Percentiles rank a stretch among this genome's conserved stretches.
Conservation (phyloP, 2,113 vertebrate genomes). For the Ophthalmolycus amberensis region DNA sequence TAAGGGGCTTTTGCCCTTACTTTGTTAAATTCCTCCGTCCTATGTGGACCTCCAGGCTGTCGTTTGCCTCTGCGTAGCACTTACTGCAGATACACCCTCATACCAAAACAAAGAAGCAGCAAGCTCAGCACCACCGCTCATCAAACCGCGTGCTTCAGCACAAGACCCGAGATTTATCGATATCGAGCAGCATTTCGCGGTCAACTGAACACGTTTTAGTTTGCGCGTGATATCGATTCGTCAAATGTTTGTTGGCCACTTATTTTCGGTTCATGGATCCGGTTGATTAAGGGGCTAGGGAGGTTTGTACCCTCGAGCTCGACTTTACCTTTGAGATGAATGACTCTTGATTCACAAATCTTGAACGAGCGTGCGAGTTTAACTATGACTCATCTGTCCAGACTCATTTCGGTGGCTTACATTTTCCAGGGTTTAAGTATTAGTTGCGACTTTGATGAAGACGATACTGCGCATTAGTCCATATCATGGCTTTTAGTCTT, state of each 20-base stretch:
- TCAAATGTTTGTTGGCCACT: conserved; percentile 46
- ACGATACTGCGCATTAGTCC: conserved; percentile 28
- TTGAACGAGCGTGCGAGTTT: conserved; percentile 8
- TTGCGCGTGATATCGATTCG: conserved; percentile 18
- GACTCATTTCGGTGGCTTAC: conserved; percentile 16
- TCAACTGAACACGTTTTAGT: conserved; percentile 30
- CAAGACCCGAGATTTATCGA: conserved; percentile 47
- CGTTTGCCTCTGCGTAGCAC: conserved; percentile 14
- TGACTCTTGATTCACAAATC: conserved; percentile 26
- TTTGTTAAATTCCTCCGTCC: conserved; percentile 17
- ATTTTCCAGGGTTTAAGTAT: conserved; percentile 39
- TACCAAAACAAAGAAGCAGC: conserved; percentile 41
- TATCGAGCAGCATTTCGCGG: conserved; percentile 15
- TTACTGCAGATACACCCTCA: neutral
- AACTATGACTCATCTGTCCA: conserved; percentile 30
- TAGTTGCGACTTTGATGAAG: conserved; percentile 30
- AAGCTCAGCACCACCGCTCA: conserved; percentile 38
- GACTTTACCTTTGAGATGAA: conserved; percentile 36
- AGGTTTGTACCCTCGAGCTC: conserved; percentile 34
- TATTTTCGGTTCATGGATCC: conserved; percentile 19
- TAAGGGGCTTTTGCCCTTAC: conserved; percentile 9
- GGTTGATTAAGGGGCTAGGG: conserved; percentile 26
- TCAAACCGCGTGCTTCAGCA: conserved; percentile 22
- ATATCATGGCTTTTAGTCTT: conserved; percentile 33
- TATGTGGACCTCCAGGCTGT: conserved; percentile 27